Base-by-base conservation (phyloP, 2,113 vertebrate genomes). In the Chloroceryle aenea region DNA sequence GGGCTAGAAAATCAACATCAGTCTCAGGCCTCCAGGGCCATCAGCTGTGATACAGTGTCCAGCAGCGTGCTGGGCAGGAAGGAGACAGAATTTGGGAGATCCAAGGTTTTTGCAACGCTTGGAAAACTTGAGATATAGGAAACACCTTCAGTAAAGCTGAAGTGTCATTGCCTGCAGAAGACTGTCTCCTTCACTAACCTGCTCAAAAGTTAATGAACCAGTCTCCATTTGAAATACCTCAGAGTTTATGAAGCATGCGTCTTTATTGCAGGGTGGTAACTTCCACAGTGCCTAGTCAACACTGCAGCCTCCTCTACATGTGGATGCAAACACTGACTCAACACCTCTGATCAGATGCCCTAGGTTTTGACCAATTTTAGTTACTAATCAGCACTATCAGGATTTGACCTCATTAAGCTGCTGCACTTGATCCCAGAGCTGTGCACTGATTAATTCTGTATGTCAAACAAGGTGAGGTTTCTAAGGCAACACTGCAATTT, bases 401-500 rank as follows among this genome's bases (percentile, higher is more conserved):
- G 72, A 63, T 86, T 63, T 75, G 34, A 34, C 52, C 80, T 93
- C 62, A 55, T 84, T 88, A 73, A 86, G 14, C 29, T 90, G 45
- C 55, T 85, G 38, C 22, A 45, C 88, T 90, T 48, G 53, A 79
- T 62, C 50, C 53, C 63, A 76, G 23, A 86, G 79, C 27, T 59
- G 19, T 34, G 79, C 69, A 14, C 55, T 71, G 36, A 87, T 86
- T 64, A 88, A 69, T 14, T 84, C 55, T 22, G 2, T 42, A 29
- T 53, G 80, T 80, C 87, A 87, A 80, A 89, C n/a, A 94, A 91
- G 73, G 81, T 67, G 42, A 91, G 14, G 69, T 95, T 93, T 81
- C 84, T 94, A 95, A 89, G 73, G 87, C 89, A 93, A 94, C 73
- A 77, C 15, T 43, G 21, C 47, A 59, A 78, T 78, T 93, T 63